Base-by-base conservation (phyloP, 2,797 vertebrate species). In the Sparidentex hasta region DNA sequence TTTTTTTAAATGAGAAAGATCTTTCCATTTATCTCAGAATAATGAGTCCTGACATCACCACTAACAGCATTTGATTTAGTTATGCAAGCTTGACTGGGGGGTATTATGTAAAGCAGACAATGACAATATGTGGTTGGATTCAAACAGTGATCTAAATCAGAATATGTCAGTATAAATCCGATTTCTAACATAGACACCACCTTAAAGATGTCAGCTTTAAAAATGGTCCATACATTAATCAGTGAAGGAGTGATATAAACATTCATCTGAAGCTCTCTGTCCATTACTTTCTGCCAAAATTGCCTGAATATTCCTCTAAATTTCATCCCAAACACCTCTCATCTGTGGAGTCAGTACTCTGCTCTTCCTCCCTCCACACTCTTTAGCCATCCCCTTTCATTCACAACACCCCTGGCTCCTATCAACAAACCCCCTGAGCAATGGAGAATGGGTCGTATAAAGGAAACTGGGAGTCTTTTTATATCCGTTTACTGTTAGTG, bases 401-500 rank as follows among this genome's bases (percentile, higher is more conserved):
- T 83, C 83, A 74, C 76, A 67, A 66, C 80, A 67, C 85, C 71
- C 82, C 74, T 56, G n/a, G 66, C 81, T 80, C 75, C 82, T 77
- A 88, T 89, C 88, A 92, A 91, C 93, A 92, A 87, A 80, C 81
- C 81, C 88, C 90, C 57, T 52, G 84, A 93, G 91, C 86, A 83
- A 88, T 77, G 79, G 87, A 63, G 89, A 91, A 81, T 44, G 81
- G 90, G 84, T 91, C 87, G 82, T 88, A 93, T 92, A 93, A 94
- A 94, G 90, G 89, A 90, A 92, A 89, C 85, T 55, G 71, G 88
- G 88, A 91, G 90, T 92, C 88, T 92, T 93, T 95, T 94, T 93
- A 92, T 92, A 93, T 90, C 85, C 83, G 81, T 94, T 94, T 92
- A 93, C 91, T 93, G 94, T 94, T 92, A 76, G 89, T 93, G 93